phyloP scores from a whole-genome alignment of 2,113 vertebrate genomes.

The Calypte anna region DNA sequence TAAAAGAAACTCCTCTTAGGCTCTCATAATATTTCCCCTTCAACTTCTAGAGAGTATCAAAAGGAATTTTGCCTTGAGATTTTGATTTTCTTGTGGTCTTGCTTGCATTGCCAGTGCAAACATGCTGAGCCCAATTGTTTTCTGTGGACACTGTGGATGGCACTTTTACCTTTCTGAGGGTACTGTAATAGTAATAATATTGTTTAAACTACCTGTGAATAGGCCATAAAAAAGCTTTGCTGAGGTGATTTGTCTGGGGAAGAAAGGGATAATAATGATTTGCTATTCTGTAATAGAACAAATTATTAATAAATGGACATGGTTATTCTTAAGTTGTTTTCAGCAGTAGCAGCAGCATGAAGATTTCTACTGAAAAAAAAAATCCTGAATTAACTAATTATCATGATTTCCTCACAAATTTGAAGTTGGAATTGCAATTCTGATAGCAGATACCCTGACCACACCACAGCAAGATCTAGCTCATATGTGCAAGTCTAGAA shows the following conservation, averaged over 20 bases:
- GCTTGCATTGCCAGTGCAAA: background rate
- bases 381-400: background rate
- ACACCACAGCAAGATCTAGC: background rate
- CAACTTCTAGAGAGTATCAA: background rate
- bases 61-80: background rate
- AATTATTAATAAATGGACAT: background rate
- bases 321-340: background rate
- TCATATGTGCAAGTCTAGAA: background rate
- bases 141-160: background rate
- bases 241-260: background rate
- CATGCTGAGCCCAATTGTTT: background rate
- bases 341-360: background rate
- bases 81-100: background rate
- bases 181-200: background rate
- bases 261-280: background rate
- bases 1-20: background rate
- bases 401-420: background rate
- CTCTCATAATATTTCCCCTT: constrained; percentile 12
- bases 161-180: background rate
- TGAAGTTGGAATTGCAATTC: background rate
- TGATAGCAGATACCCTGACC: background rate
- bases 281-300: background rate
- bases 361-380: background rate
- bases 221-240: background rate
- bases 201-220: background rate